Conservation (phyloP, 2,797 vertebrate species). For the Tragelaphus eurycerus region DNA sequence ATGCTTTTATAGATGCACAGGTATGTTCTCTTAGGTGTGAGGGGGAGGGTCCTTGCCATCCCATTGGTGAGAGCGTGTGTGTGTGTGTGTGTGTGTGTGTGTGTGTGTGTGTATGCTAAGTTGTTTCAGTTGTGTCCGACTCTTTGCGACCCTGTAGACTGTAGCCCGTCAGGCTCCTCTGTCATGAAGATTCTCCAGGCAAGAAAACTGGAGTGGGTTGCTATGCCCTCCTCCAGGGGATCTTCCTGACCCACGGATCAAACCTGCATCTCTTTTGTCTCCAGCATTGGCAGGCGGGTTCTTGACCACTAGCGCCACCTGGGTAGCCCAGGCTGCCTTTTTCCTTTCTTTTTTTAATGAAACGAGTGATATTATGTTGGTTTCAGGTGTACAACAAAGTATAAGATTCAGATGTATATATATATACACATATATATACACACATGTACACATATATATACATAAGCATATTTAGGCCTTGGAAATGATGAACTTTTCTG, state of each 20-base stretch:
- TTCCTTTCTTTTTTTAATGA: not conserved
- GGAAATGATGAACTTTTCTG: not conserved
- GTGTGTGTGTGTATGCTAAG: not conserved
- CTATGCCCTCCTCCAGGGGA: not conserved
- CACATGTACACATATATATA: not conserved
- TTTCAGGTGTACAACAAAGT: not conserved
- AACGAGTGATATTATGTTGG: not conserved
- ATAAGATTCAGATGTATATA: not conserved
- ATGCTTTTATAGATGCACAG: not conserved
- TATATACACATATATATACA: fast-evolving
- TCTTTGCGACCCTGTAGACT: not conserved
- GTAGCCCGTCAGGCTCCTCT: not conserved
- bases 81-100: no score
- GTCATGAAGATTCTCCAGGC: not conserved
- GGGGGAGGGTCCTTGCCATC: not conserved
- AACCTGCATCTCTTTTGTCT: not conserved
- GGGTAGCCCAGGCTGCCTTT: not conserved
- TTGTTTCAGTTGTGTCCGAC: not conserved
- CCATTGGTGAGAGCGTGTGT: not conserved
- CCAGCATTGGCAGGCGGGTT: not conserved
- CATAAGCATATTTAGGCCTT: not conserved
- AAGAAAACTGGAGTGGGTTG: not conserved
- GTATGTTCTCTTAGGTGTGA: not conserved
- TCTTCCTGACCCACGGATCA: not conserved
- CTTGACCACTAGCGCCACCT: not conserved